Evolutionary conservation across 2,797 vertebrate species (phyloP).

Genomic region (Enteromius thamalakanensis): DNA sequence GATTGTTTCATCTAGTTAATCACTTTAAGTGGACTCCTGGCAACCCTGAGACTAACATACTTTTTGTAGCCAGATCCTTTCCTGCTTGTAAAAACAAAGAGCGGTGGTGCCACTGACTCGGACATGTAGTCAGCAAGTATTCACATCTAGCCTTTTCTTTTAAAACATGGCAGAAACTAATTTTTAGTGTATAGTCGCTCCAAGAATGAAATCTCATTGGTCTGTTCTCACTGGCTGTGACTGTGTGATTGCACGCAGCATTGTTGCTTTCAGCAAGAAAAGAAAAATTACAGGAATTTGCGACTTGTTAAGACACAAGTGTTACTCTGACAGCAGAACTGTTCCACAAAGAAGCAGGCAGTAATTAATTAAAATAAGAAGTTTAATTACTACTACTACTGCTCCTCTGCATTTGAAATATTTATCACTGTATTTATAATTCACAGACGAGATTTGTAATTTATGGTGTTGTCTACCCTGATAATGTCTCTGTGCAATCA

Average conservation of each 20-base stretch:
- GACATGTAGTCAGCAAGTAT: background rate
- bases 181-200: background rate
- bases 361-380: background rate
- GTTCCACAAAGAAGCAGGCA: background rate
- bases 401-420: conserved; percentile 1
- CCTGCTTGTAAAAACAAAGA: conserved; percentile 12
- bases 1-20: conserved; percentile 57
- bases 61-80: conserved; percentile 6
- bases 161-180: background rate
- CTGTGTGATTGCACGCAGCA: background rate
- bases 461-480: background rate
- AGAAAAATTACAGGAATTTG: background rate
- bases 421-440: conserved; percentile 15
- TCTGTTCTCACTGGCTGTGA: background rate
- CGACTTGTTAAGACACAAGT: background rate
- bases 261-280: background rate
- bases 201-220: background rate
- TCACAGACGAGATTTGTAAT: conserved; percentile 7
- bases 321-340: background rate
- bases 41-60: conserved; percentile 18
- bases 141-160: background rate
- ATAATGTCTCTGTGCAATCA: background rate
- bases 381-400: background rate
- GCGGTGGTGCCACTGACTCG: background rate
- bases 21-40: conserved; percentile 50